Base-by-base conservation (phyloP, 30 jellyfish, hydroid and myxozoan species). In the Chironex yamaguchii region DNA sequence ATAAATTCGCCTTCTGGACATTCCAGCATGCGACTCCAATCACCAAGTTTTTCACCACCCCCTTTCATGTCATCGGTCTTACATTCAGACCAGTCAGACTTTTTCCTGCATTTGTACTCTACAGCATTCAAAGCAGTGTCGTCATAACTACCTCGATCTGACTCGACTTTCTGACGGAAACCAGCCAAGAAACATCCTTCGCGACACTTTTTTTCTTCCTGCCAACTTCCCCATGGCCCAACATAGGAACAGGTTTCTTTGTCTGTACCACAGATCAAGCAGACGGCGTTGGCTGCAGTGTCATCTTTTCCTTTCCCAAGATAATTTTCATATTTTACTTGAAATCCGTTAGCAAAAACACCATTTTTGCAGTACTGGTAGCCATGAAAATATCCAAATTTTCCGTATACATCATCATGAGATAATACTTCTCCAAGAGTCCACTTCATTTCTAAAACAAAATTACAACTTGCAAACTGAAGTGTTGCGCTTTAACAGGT, bases 151-250 rank as follows among this genome's bases (percentile, higher is more conserved):
- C 93, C 88, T 29, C 27, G 84, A 0, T 12, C 25, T 1, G 21
- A 63, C 73, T 84, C 87, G 36, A 84, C 93, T 17, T 71, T 84
- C 42, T 84, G 93, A 28, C 82, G 54, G 87, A 87, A 84, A 0
- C 93, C 93, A 30, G 71, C 17, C 24, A 84, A 48, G 79, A 14
- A 84, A 64, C 82, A 29, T 14, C 78, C 87, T 20, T 51, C 67
- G 17, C 74, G 81, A 36, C 93, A 84, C 58, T 17, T 30, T 24
- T 68, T 21, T 1, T 53, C 64, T 22, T 53, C 81, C 3, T 26
- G n/a, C 93, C 93, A 84, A 29, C 20, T 62, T 0, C 93, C 93
- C 90, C 90, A 64, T 12, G 84, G 72, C 2, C 91, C 91, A 32
- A 11, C 67, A 26, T 81, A 65, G 6, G 91, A 81, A 49, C 91